Evolutionary conservation across 2,888 invertebrate genomes (phyloP).

Genomic region (Dioctria rufipes): DNA sequence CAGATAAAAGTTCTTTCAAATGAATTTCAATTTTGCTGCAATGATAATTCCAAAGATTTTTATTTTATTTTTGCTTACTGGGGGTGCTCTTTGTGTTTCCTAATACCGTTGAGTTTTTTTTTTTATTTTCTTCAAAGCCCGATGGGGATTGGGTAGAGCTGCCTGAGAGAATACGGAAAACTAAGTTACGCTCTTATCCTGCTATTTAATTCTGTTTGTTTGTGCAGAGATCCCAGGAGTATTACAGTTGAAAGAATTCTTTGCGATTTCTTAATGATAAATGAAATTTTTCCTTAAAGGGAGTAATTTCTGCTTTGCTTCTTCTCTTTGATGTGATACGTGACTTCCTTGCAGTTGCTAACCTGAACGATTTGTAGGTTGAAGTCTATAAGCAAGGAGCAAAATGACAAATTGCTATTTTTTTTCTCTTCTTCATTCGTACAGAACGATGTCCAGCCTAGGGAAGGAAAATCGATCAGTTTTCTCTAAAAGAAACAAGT

Average conservation of each 20-base stretch:
- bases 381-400: constrained; percentile 20
- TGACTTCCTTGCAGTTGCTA: constrained; percentile 35
- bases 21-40: constrained; percentile 2
- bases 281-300: constrained; percentile 38
- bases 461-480: constrained; percentile 42
- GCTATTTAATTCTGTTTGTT: constrained; percentile 13
- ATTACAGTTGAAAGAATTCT: constrained; percentile 31
- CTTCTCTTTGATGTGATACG: constrained; percentile 38
- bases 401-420: constrained; percentile 49
- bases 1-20: background rate
- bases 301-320: constrained; percentile 40
- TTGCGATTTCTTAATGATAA: constrained; percentile 31
- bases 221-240: background rate
- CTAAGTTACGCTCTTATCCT: constrained; percentile 3
- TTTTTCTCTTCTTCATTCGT: constrained; percentile 10
- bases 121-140: background rate
- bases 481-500: constrained; percentile 36
- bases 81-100: no score
- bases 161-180: background rate
- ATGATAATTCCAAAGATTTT: background rate
- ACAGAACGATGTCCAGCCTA: constrained; percentile 20
- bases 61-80: no score
- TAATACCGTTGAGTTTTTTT: background rate
- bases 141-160: background rate
- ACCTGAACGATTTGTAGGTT: constrained; percentile 47